Evolutionary conservation across 2,113 vertebrate genomes (phyloP).

Genomic region (Xiphophorus couchianus): DNA sequence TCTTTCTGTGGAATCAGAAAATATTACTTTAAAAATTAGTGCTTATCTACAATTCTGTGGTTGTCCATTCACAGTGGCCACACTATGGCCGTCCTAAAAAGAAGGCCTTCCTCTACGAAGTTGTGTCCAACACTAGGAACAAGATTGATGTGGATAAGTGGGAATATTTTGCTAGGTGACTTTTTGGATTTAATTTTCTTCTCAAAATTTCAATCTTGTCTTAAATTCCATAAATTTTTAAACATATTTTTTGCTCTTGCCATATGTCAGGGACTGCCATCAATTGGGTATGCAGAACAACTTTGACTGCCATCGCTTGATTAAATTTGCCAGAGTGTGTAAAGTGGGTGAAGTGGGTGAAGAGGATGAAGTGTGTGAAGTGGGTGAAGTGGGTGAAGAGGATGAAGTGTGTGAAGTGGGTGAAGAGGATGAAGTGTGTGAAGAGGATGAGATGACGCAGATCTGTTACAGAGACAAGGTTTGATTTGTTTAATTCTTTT

Average conservation of each 20-base stretch:
- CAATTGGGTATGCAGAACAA: conserved; percentile 94
- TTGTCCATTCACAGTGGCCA: conserved; percentile 79
- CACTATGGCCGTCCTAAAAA: conserved; percentile 85
- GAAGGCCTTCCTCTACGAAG: conserved; percentile 94
- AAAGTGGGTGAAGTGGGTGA: too few relatives aligned
- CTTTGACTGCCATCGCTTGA: conserved; percentile 89
- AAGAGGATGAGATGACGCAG: conserved; percentile 79
- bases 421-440: too few relatives aligned
- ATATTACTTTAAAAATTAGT: background rate
- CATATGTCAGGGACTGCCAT: conserved; percentile 87
- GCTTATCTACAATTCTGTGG: background rate
- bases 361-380: conserved; percentile 90
- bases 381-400: too few relatives aligned
- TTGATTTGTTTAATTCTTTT: background rate
- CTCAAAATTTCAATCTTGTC: background rate
- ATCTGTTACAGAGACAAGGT: conserved; percentile 96
- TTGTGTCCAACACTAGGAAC: conserved; percentile 93
- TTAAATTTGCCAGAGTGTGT: conserved; percentile 92
- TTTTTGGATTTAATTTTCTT: background rate
- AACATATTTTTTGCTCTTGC: background rate
- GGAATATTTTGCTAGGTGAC: conserved; percentile 97
- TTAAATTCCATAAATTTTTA: background rate
- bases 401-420: conserved; percentile 87
- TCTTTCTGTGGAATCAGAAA: background rate
- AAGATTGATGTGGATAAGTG: conserved; percentile 98